Conservation (phyloP, 2,113 vertebrate genomes). For the Panthera uncia region DNA sequence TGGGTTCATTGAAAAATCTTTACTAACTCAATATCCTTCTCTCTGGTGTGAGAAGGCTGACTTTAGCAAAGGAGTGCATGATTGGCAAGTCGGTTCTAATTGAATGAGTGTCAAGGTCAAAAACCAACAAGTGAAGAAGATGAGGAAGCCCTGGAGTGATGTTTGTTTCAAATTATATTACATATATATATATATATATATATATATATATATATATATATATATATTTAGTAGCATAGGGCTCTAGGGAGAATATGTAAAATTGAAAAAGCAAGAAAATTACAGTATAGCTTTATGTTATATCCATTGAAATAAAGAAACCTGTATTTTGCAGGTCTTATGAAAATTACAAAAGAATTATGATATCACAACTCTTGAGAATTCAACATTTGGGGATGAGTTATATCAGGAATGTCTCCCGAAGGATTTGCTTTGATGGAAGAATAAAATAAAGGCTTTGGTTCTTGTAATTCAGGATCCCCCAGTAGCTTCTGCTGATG, state of each 20-base stretch:
- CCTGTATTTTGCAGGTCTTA: conserved; percentile 3
- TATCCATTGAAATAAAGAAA: conserved; percentile 37
- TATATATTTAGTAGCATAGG: conserved; percentile 44
- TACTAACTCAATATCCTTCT: conserved; percentile 83
- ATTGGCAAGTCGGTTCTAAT: conserved; percentile 90
- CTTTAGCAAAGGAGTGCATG: conserved; percentile 83
- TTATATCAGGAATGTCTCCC: neutral
- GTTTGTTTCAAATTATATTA: conserved; percentile 84
- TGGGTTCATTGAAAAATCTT: conserved; percentile 78
- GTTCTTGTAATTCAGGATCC: neutral
- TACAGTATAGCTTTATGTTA: neutral
- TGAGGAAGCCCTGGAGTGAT: conserved; percentile 84
- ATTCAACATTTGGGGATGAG: neutral
- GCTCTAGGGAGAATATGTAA: conserved; percentile 72
- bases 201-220: no score
- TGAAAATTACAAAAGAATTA: conserved; percentile 22
- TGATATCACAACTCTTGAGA: conserved; percentile 24
- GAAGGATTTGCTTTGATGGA: neutral
- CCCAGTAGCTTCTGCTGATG: neutral
- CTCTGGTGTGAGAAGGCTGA: conserved; percentile 78
- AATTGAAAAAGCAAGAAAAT: conserved; percentile 74
- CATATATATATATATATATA: neutral
- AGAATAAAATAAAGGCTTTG: conserved; percentile 6
- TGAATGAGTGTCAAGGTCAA: conserved; percentile 90
- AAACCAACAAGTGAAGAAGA: conserved; percentile 86